Evolutionary conservation across 2,113 vertebrate species (phyloP), one percentile per base, ranked within the genome.

Genomic region (Cnemophilus loriae): DNA sequence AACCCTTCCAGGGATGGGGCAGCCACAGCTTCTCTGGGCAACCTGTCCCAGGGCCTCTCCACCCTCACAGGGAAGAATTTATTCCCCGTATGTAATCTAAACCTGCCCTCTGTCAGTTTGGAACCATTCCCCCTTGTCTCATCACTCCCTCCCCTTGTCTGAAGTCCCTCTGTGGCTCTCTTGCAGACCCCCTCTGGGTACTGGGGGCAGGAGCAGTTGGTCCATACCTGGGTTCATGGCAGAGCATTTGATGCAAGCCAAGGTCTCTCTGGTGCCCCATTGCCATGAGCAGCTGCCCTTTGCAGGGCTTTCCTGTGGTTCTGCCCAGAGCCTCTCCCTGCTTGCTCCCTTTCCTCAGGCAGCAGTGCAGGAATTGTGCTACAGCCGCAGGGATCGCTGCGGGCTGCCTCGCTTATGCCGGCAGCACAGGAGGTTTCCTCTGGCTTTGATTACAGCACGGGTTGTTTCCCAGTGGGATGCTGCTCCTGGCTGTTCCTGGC

Each of bases 281-380:
- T 7, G 41, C 53, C 8, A 4, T 1, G 8, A 24, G 46, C 37
- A 49, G 52, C 47, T 24, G 26, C 70, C 14, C 6, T 56, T 75
- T 0, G 2, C n/a, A 37, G 65, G 44, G 47, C 33, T 82, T 50
- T 26, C 28, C 57, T 26, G 0, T 1, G 28, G 20, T 6, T 18
- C 44, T n/a, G 7, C 41, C 55, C 1, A 1, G 27, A 13, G 9
- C 6, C 3, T 0, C 20, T 78, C 10, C 0, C 61, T 53, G 50
- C 37, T 10, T 2, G 21, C 71, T 70, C 69, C 7, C 23, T n/a
- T 24, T 44, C n/a, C 67, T 28, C 7, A 0, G 57, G 41, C 80
- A 53, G 61, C 86, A 67, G 70, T 1, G 0, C 53, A 53, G 65
- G 46, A 32, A 52, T 67, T 35, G 32, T 47, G 33, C 59, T 19